These are phyloP conservation scores for Hyles lineata DNA, from an alignment of 2,888 invertebrate species.

Conservation along the genomic window DNA sequence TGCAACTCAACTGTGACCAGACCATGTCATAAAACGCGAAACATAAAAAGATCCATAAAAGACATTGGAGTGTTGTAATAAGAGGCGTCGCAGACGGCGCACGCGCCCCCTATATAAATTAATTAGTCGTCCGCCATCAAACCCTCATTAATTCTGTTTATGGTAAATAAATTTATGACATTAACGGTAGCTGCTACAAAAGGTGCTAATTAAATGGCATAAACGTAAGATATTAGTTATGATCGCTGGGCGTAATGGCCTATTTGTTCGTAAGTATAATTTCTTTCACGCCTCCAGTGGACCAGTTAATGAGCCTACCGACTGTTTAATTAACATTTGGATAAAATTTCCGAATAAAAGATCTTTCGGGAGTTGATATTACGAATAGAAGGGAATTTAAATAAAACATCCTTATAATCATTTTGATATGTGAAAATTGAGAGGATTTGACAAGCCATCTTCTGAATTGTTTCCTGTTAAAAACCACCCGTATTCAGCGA, in stretches of 20 bases:
- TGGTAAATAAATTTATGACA: conserved; percentile 24
- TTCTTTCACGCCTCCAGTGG: neutral
- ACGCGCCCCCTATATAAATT: conserved; percentile 8
- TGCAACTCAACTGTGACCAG: neutral
- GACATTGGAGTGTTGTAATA: conserved; percentile 38
- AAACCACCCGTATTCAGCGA: too few species aligned
- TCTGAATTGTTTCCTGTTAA: too few species aligned
- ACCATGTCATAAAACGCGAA: conserved; percentile 32
- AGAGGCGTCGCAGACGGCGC: conserved; percentile 24
- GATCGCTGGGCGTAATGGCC: neutral
- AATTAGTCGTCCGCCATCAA: conserved; percentile 15
- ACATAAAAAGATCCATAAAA: conserved; percentile 36
- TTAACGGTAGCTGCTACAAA: conserved; percentile 10
- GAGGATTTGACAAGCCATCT: too few species aligned
- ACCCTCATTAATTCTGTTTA: conserved; percentile 16
- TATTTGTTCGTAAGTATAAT: neutral
- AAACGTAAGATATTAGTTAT: neutral
- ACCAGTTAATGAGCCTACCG: neutral
- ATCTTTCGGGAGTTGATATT: too few species aligned
- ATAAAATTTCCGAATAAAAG: too few species aligned
- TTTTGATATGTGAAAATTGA: too few species aligned
- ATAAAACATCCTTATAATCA: too few species aligned
- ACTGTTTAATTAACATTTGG: neutral
- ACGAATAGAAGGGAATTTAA: too few species aligned
- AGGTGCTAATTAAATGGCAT: conserved; percentile 23